Evolutionary conservation across 1,140 invertebrate species (phyloP).

Genomic region (Acromyrmex echinatior): DNA sequence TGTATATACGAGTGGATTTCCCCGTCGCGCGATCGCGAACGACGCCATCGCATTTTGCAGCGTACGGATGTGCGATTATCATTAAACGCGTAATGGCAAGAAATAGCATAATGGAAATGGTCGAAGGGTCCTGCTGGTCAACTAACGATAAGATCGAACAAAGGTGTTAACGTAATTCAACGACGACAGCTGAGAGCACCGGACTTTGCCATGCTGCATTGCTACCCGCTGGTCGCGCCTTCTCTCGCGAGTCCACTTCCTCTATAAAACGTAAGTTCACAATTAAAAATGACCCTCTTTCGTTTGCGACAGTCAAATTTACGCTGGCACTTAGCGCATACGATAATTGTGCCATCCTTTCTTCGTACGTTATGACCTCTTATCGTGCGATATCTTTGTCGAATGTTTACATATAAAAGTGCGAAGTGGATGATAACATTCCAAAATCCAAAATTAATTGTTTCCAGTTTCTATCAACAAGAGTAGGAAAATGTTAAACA

Average conservation of each 20-base stretch:
- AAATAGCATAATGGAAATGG: constrained; percentile 71
- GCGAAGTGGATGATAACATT: background rate
- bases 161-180: constrained; percentile 78
- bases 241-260: constrained; percentile 67
- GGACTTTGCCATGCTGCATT: constrained; percentile 18
- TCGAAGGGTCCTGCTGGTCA: constrained; percentile 67
- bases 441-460: background rate
- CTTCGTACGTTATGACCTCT: constrained; percentile 31
- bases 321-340: constrained; percentile 69
- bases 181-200: constrained; percentile 75
- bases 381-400: constrained; percentile 32
- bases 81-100: constrained; percentile 69
- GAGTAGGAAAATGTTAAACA: background rate
- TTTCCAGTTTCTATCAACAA: background rate
- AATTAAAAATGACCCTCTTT: constrained; percentile 80
- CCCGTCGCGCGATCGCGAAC: constrained; percentile 57
- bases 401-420: background rate
- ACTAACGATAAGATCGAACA: constrained; percentile 75
- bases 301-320: constrained; percentile 62
- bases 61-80: constrained; percentile 68
- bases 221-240: constrained; percentile 9
- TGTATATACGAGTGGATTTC: constrained; percentile 40
- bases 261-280: constrained; percentile 81
- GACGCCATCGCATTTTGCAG: constrained; percentile 50
- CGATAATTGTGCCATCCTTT: constrained; percentile 8